Evolutionary conservation across 2,888 invertebrate species (phyloP).

Genomic region (Zeuzera pyrina): DNA sequence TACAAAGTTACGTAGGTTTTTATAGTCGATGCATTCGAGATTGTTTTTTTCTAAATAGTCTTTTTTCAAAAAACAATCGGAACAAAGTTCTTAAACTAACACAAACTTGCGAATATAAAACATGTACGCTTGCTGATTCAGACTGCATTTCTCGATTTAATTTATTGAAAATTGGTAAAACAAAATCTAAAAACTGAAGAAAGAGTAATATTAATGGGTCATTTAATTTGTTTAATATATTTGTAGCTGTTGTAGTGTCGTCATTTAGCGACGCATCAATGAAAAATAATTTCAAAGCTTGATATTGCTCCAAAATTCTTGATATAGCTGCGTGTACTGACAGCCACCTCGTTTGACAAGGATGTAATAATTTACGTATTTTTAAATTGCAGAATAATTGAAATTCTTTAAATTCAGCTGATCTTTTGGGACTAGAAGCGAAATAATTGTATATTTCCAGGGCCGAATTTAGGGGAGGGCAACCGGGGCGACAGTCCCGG

Average conservation of each 20-base stretch:
- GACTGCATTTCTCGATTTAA: constrained; percentile 16
- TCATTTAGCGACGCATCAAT: constrained; percentile 2
- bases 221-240: constrained; percentile 6
- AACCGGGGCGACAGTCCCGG: too few species aligned
- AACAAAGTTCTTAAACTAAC: too few species aligned
- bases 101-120: too few species aligned
- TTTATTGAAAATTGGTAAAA: constrained; percentile 13
- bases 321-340: not conserved
- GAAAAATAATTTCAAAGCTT: not conserved
- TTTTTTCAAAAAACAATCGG: constrained; percentile 20
- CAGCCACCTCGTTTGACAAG: constrained; percentile 12
- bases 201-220: constrained; percentile 12
- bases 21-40: constrained; percentile 18
- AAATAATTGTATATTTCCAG: constrained; percentile 28
- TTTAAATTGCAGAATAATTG: constrained; percentile 15
- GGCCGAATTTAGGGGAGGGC: too few species aligned
- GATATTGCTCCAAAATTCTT: not conserved
- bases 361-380: too few species aligned
- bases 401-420: constrained; percentile 19
- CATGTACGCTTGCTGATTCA: too few species aligned
- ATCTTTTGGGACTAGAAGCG: constrained; percentile 24
- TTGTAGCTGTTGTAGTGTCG: constrained; percentile 2
- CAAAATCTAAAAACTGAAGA: constrained; percentile 16
- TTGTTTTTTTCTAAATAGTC: constrained; percentile 14
- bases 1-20: constrained; percentile 10